Conservation (phyloP, 2,797 vertebrate genomes). For the Danio albolineatus region DNA sequence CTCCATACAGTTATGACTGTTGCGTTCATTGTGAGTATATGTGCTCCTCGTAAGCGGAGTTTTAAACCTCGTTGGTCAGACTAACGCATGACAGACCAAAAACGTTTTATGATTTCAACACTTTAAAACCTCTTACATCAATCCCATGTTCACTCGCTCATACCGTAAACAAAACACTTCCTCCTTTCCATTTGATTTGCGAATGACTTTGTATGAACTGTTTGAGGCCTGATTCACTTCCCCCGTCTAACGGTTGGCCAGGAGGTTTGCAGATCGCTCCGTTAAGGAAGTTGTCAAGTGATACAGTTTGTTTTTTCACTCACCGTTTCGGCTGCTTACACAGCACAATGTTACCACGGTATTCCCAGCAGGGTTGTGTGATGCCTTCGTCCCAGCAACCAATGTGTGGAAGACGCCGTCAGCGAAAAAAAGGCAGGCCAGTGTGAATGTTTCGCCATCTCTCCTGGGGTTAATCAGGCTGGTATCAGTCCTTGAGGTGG, state of each 20-base stretch:
- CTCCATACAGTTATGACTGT: conserved; percentile 39
- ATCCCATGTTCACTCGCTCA: conserved; percentile 22
- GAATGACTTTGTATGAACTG: conserved; percentile 40
- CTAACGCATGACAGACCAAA: conserved; percentile 29
- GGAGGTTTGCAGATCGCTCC: conserved; percentile 20
- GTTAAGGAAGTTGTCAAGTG: conserved; percentile 11
- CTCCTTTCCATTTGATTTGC: conserved; percentile 45
- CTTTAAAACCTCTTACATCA: conserved; percentile 14
- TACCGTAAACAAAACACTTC: conserved; percentile 49
- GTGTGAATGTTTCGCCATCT: conserved; percentile 29
- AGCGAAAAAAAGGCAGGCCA: conserved; percentile 35
- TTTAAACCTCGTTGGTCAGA: conserved; percentile 42
- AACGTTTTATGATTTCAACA: conserved; percentile 32
- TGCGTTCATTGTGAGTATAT: conserved; percentile 5
- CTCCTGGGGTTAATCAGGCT: conserved; percentile 56
- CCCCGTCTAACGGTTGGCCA: conserved; percentile 35
- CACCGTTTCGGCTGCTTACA: conserved; percentile 40
- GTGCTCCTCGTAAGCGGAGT: conserved; percentile 15
- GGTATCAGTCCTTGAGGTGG: conserved; percentile 32
- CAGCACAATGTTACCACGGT: conserved; percentile 45
- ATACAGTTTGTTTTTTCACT: conserved; percentile 38
- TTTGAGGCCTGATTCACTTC: conserved; percentile 44
- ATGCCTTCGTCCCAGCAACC: conserved; percentile 47
- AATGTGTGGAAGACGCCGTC: conserved; percentile 19
- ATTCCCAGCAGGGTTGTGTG: conserved; percentile 37